A percentile compares a stretch with the other conserved stretches of the same genome.
Evolutionary conservation across 2,797 vertebrate species (phyloP).

Genomic region (Melanogrammus aeglefinus): DNA sequence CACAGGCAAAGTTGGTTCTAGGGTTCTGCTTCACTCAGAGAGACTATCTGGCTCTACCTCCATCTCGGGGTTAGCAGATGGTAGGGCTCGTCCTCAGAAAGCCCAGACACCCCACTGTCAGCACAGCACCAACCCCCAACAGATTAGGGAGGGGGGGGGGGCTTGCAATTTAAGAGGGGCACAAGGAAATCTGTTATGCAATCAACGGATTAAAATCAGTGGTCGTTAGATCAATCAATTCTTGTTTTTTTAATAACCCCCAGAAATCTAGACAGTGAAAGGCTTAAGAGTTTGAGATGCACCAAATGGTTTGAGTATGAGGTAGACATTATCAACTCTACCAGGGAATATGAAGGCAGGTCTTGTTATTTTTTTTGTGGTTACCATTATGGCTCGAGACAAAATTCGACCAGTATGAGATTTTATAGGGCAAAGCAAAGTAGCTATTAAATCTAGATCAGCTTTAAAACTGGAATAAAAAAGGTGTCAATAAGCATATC

Average conservation of each 20-base stretch:
- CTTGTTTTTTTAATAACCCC: slow-evolving; percentile 47
- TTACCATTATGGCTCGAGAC: slow-evolving; percentile 60
- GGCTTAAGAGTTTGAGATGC: slow-evolving; percentile 64
- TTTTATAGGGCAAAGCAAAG: slow-evolving; percentile 66
- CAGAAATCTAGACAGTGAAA: slow-evolving; percentile 35
- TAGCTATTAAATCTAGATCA: slow-evolving; percentile 63
- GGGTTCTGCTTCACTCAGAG: slow-evolving; percentile 59
- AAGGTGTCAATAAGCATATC: slow-evolving; percentile 66
- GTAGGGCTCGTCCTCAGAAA: slow-evolving; percentile 44
- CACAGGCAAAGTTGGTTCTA: slow-evolving; percentile 51
- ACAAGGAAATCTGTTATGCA: slow-evolving; percentile 45
- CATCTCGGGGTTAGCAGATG: slow-evolving; percentile 38
- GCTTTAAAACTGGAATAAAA: slow-evolving; percentile 52
- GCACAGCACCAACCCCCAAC: slow-evolving; percentile 41
- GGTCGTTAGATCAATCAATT: slow-evolving; percentile 20
- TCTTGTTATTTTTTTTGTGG: slow-evolving; percentile 62
- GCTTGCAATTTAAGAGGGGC: slow-evolving; percentile 46
- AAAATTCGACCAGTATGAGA: slow-evolving; percentile 54
- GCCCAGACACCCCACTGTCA: slow-evolving; percentile 51
- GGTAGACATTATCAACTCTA: slow-evolving; percentile 72
- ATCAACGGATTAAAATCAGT: slow-evolving; percentile 56
- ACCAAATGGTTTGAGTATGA: slow-evolving; percentile 68
- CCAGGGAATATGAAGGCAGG: slow-evolving; percentile 59
- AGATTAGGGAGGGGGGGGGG: slow-evolving; percentile 19
- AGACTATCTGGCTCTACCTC: slow-evolving; percentile 42